These are phyloP conservation scores for Anas bahamensis DNA, from an alignment of 2,797 vertebrate genomes.

Conservation along the genomic window DNA sequence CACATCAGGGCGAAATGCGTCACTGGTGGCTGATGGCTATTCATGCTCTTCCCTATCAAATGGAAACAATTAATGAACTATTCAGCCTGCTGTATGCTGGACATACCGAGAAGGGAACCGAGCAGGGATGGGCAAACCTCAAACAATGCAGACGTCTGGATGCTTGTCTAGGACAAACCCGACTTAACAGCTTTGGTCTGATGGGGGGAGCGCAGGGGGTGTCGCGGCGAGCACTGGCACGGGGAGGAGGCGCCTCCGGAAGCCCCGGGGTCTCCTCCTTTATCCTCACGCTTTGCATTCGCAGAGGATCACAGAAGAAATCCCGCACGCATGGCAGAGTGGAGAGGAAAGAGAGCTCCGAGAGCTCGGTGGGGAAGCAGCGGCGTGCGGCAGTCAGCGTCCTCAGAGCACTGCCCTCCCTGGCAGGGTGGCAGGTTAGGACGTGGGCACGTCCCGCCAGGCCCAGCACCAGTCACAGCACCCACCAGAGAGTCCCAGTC, in stretches of 20 bases:
- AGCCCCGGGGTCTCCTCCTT: not conserved
- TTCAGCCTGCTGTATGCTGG: not conserved
- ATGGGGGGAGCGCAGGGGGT: not conserved
- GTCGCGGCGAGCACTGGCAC: not conserved
- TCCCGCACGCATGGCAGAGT: not conserved
- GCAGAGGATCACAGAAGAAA: not conserved
- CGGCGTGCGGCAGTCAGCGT: accelerated
- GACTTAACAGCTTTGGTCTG: not conserved
- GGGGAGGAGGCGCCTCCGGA: not conserved
- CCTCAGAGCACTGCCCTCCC: not conserved
- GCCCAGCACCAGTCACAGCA: not conserved
- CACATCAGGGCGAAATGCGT: not conserved
- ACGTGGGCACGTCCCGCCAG: not conserved
- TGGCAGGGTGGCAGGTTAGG: not conserved
- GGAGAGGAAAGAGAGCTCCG: not conserved
- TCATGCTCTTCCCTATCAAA: not conserved
- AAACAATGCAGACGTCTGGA: conserved; percentile 43
- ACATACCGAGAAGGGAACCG: not conserved
- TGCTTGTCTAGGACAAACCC: not conserved
- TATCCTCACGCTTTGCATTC: not conserved
- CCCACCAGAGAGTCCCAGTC: not conserved
- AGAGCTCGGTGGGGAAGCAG: not conserved
- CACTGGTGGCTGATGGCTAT: not conserved
- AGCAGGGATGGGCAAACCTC: conserved; percentile 54
- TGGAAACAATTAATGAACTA: conserved; percentile 42